Percentiles rank a stretch among this genome's conserved stretches.
These are phyloP conservation scores for Oxyruncus cristatus DNA, from an alignment of 2,113 vertebrate genomes.

Conservation along the genomic window DNA sequence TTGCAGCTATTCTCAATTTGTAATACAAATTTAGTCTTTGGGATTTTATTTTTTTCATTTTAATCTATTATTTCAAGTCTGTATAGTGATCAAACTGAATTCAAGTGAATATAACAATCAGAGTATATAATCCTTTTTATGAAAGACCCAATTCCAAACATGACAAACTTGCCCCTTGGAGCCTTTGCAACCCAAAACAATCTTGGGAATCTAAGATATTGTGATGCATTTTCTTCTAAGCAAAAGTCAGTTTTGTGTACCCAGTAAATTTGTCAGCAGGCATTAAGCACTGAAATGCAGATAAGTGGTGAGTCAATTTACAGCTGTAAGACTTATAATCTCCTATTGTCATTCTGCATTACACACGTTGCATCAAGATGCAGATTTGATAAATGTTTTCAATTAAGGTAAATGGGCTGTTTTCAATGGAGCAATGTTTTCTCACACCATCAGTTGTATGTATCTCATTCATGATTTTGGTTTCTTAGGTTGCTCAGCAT, in stretches of 20 bases:
- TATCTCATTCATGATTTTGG: not conserved
- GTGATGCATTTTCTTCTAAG: not conserved
- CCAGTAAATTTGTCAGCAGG: not conserved
- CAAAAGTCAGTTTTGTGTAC: not conserved
- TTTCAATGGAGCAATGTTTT: not conserved
- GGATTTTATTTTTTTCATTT: not conserved
- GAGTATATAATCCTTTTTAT: not conserved
- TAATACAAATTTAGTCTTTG: not conserved
- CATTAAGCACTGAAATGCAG: not conserved
- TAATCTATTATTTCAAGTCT: not conserved
- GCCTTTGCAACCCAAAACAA: not conserved
- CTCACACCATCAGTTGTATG: not conserved
- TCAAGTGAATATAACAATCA: not conserved
- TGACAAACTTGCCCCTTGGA: not conserved
- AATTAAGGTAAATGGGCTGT: not conserved
- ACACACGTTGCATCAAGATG: not conserved
- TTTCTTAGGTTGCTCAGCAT: not conserved
- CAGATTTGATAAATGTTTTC: not conserved
- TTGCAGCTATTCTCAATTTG: not conserved
- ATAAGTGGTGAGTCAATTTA: not conserved
- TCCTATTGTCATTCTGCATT: not conserved
- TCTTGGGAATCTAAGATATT: not conserved
- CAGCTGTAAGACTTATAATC: not conserved
- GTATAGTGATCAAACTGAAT: not conserved
- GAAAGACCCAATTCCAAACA: not conserved